These are phyloP conservation scores for Heliconius eleuchia DNA, from an alignment of 1,140 invertebrate species.

Conservation along the genomic window DNA sequence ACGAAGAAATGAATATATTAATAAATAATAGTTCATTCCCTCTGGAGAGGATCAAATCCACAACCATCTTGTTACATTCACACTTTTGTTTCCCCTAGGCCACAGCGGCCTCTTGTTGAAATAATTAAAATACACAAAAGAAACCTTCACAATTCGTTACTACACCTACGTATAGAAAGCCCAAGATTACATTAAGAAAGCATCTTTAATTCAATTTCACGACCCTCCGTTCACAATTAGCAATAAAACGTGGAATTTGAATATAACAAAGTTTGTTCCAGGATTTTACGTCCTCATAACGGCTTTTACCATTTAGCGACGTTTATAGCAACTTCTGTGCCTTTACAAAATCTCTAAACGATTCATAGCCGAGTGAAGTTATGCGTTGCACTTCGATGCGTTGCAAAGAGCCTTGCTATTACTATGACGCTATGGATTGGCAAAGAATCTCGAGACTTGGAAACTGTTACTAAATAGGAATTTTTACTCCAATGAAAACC, in stretches of 20 bases:
- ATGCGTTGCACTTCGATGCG: slow-evolving; percentile 17
- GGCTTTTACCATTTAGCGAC: slow-evolving; percentile 15
- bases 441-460: slow-evolving; percentile 5
- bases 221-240: slow-evolving; percentile 7
- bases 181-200: background rate
- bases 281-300: background rate
- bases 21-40: too few relatives aligned
- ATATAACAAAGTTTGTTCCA: slow-evolving; percentile 8
- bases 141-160: background rate
- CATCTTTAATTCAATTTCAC: slow-evolving; percentile 3
- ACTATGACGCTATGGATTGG: slow-evolving; percentile 6
- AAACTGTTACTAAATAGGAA: slow-evolving; percentile 7
- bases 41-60: too few relatives aligned
- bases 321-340: slow-evolving; percentile 13
- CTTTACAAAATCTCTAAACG: background rate
- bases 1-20: too few relatives aligned
- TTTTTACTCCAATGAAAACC: background rate
- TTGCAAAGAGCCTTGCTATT: background rate
- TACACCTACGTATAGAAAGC: background rate
- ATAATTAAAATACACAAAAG: background rate
- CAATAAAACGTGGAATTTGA: slow-evolving; percentile 12
- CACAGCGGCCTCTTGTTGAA: too few relatives aligned
- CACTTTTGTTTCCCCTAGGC: too few relatives aligned
- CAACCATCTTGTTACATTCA: too few relatives aligned
- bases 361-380: background rate